Evolutionary conservation across 2,797 vertebrate species (phyloP), one percentile per base, ranked within the genome.

Genomic region (Chloroceryle amazona): DNA sequence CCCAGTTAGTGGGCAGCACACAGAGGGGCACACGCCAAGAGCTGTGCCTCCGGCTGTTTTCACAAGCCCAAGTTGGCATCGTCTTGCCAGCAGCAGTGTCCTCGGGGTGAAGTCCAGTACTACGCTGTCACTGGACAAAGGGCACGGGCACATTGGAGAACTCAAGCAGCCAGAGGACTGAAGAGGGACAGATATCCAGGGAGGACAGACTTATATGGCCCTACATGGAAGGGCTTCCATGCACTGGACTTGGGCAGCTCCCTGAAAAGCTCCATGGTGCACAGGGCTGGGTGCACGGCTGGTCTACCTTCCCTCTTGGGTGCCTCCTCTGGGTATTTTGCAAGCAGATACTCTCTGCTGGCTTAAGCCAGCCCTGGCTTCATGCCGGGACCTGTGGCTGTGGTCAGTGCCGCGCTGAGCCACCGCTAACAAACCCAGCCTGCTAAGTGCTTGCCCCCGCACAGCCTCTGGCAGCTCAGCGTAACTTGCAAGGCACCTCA

Each of bases 81-180:
- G 5, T 49, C 66, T 61, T 1, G 16, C 78, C 66, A 79, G 58
- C 80, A 88, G 44, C 42, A 13, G 35, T 7, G 42, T 47, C 70
- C 87, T 22, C 2, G 0, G 93, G 70, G 63, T 88, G 85, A 97
- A 96, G 94, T 94, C 92, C 81, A 7, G 74, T 22, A 66, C 66
- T 79, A 10, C 4, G 23, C 39, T 88, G 90, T 35, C 90, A 75
- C 44, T 0, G 31, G 58, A 67, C 94, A 95, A 96, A 96, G 97
- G 70, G 78, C 96, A 63, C 0, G 3, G 71, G 25, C 62, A 60
- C 55, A 12, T 61, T 3, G 25, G 39, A 29, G 49, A 1, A 1
- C 52, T 76, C 4, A 11, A 44, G 46, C 65, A 76, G 74, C 39
- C 63, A 29, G 55, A 46, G 28, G 44, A 80, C 55, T 22, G 4